phyloP scores from a whole-genome alignment of 2,888 invertebrate genomes.

The Cordylochernes scorpioides region DNA sequence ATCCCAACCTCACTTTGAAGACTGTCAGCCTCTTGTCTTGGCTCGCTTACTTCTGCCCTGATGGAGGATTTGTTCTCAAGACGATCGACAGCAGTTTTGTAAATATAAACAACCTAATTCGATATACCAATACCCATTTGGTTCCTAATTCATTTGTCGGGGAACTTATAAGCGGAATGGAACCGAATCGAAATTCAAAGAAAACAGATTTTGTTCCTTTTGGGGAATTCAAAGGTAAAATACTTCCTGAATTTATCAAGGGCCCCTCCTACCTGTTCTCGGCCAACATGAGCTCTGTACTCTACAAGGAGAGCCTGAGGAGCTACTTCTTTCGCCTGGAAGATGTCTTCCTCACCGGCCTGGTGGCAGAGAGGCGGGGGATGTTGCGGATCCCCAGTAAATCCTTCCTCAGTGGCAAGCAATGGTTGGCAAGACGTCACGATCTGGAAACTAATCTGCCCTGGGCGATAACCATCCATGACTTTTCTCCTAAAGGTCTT shows the following conservation, averaged over 20 bases:
- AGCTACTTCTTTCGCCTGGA: constrained; percentile 33
- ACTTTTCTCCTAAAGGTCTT: too few species aligned
- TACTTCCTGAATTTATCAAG: constrained; percentile 68
- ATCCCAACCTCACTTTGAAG: constrained; percentile 7
- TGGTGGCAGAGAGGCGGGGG: constrained; percentile 14
- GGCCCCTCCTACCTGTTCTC: constrained; percentile 71
- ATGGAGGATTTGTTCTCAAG: constrained; percentile 5
- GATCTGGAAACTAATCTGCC: too few species aligned
- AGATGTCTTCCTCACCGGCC: constrained; percentile 20
- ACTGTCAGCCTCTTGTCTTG: constrained; percentile 5
- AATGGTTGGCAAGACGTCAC: too few species aligned
- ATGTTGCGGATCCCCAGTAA: constrained; percentile 6
- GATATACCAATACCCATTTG: background rate
- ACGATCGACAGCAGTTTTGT: constrained; percentile 8
- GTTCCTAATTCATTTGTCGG: constrained; percentile 6
- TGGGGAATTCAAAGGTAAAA: background rate
- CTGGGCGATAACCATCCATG: too few species aligned
- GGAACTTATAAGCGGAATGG: constrained; percentile 49
- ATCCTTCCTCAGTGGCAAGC: too few species aligned
- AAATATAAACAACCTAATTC: constrained; percentile 2
- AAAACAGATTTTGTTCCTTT: constrained; percentile 53
- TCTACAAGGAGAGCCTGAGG: constrained; percentile 37
- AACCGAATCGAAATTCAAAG: constrained; percentile 36
- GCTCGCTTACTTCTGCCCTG: constrained; percentile 3
- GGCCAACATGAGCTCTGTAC: constrained; percentile 38